Percentiles rank a stretch among this genome's conserved stretches.
Conservation (phyloP, 2,113 vertebrate genomes). For the Ceyx cyanopectus region DNA sequence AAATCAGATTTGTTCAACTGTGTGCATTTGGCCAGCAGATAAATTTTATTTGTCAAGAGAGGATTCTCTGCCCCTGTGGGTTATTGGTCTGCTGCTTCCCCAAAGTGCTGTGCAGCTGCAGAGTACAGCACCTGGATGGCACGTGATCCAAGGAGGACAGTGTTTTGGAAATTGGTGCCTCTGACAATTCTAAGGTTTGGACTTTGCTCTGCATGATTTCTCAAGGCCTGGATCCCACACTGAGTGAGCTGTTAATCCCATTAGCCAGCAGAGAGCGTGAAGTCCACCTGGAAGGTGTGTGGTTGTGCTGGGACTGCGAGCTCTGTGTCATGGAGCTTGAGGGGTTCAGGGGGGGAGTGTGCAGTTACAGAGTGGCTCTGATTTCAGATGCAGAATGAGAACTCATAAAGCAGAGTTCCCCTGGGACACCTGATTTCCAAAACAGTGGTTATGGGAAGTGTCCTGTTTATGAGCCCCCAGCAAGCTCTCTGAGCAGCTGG, state of each 20-base stretch:
- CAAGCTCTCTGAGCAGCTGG: not conserved
- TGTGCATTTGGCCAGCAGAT: not conserved
- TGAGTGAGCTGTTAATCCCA: not conserved
- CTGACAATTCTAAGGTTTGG: not conserved
- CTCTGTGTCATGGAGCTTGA: not conserved
- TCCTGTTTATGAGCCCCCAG: not conserved
- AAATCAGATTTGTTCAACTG: not conserved
- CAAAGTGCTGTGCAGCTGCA: not conserved
- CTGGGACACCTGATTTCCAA: not conserved
- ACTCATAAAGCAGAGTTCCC: not conserved
- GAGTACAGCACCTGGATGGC: not conserved
- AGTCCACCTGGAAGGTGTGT: not conserved
- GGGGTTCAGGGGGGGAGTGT: not conserved
- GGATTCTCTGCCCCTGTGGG: not conserved
- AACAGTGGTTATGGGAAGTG: not conserved
- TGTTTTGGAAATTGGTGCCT: not conserved
- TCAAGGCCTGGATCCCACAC: not conserved
- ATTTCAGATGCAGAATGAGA: not conserved
- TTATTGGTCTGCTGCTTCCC: not conserved
- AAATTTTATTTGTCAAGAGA: not conserved
- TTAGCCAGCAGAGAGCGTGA: not conserved
- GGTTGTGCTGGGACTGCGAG: not conserved
- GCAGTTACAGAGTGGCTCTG: not conserved
- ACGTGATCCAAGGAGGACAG: not conserved
- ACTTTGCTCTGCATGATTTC: not conserved